These are phyloP conservation scores for human DNA, from an alignment of 2,113 vertebrate genomes.

Conservation along the genomic window GRCh38 chr5:95887501-95888000, in stretches of 20 bases:
- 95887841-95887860: conserved; percentile 83
- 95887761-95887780: conserved; percentile 85
- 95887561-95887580: conserved; percentile 79
- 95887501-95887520: conserved; percentile 80
- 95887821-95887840: conserved; percentile 83
- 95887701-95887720: conserved; percentile 81
- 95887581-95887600: conserved; percentile 83
- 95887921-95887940: conserved; percentile 82
- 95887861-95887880: conserved; percentile 80
- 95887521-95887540: conserved; percentile 77
- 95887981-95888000: background rate
- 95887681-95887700: conserved; percentile 83
- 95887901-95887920: conserved; percentile 83
- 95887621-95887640: conserved; percentile 80
- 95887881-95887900: conserved; percentile 77
- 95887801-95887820: conserved; percentile 86
- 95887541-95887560: conserved; percentile 78
- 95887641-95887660: conserved; percentile 85
- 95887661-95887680: conserved; percentile 86
- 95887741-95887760: conserved; percentile 88
- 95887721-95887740: conserved; percentile 82
- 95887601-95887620: conserved; percentile 76
- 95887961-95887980: conserved; percentile 73
- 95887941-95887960: conserved; percentile 78
- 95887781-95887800: conserved; percentile 87